These are phyloP conservation scores for Scotopteryx bipunctaria DNA, from an alignment of 2,888 invertebrate species.

Conservation along the genomic window DNA sequence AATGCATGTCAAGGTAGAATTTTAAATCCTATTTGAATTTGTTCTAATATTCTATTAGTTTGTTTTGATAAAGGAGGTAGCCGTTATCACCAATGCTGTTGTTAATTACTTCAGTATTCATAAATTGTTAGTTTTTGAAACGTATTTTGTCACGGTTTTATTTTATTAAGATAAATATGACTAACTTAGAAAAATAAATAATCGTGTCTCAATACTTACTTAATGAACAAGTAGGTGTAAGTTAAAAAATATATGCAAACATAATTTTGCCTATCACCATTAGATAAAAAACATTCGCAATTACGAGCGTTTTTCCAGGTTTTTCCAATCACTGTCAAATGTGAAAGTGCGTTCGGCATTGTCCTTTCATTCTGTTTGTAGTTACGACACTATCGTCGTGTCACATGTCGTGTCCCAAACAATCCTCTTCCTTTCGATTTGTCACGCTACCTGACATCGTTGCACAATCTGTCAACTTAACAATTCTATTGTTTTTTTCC, in stretches of 20 bases:
- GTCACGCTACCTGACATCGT: slow-evolving; percentile 9
- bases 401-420: slow-evolving; percentile 27
- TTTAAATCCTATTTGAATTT: slow-evolving; percentile 15
- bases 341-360: slow-evolving; percentile 1
- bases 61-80: no score
- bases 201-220: no score
- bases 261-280: not conserved
- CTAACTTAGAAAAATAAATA: no score
- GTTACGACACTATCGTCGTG: slow-evolving; percentile 15
- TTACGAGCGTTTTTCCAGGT: not conserved
- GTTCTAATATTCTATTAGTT: not conserved
- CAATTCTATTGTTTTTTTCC: not conserved
- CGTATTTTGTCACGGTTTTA: no score
- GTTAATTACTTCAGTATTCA: no score
- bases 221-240: no score
- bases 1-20: slow-evolving; percentile 66
- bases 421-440: slow-evolving; percentile 29
- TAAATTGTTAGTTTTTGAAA: no score
- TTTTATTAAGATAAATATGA: no score
- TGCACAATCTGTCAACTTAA: slow-evolving; percentile 12
- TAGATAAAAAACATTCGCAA: not conserved
- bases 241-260: no score
- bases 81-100: no score
- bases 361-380: no score
- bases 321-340: not conserved